Conservation (phyloP, 2,888 invertebrate genomes). For the Eretmocerus hayati region DNA sequence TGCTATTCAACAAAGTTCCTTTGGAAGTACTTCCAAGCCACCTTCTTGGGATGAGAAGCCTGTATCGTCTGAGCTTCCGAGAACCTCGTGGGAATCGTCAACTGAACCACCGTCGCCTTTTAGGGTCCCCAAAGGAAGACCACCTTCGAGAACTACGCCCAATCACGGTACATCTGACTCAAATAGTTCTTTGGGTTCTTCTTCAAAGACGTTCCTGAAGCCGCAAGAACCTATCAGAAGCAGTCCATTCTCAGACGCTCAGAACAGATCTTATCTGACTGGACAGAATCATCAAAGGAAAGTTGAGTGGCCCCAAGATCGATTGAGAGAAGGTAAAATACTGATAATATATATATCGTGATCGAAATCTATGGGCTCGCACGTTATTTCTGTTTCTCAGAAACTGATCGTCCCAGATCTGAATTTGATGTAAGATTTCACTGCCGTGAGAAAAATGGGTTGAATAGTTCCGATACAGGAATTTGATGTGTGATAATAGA, state of each 20-base stretch:
- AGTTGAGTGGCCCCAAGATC: constrained; percentile 35
- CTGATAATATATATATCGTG: no score
- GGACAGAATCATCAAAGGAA: constrained; percentile 28
- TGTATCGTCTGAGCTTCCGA: constrained; percentile 25
- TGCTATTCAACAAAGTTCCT: background rate
- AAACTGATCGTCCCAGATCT: no score
- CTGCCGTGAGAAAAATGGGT: no score
- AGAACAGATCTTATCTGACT: constrained; percentile 21
- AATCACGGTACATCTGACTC: constrained; percentile 46
- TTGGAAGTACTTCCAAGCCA: constrained; percentile 6
- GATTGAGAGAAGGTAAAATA: constrained; percentile 32
- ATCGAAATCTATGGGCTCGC: no score
- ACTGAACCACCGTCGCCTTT: constrained; percentile 52
- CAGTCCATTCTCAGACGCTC: constrained; percentile 33
- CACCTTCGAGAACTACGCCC: constrained; percentile 56
- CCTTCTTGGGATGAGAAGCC: constrained; percentile 26
- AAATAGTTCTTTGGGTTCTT: constrained; percentile 46
- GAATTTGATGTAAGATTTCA: no score
- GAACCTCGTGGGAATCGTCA: constrained; percentile 30
- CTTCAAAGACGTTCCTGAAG: constrained; percentile 53
- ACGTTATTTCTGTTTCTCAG: no score
- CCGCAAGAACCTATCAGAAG: constrained; percentile 56
- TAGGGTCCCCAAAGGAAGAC: constrained; percentile 59
- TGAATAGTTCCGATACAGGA: no score
- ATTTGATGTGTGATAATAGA: no score